A percentile compares a stretch with the other conserved stretches of the same genome.
Evolutionary conservation across 2,113 vertebrate species (phyloP).

Genomic region (Apteryx owenii): DNA sequence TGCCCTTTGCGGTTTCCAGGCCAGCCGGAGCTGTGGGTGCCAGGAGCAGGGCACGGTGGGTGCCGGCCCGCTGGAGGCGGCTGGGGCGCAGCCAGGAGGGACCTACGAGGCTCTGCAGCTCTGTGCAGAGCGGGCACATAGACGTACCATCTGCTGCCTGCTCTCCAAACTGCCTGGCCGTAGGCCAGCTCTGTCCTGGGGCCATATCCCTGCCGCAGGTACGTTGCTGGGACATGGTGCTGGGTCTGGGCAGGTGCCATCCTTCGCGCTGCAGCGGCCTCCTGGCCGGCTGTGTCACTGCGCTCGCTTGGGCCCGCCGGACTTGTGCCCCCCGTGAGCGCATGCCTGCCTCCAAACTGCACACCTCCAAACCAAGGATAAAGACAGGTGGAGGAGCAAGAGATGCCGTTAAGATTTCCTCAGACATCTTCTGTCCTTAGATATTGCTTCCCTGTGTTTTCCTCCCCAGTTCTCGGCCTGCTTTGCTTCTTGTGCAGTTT

Average conservation of each 20-base stretch:
- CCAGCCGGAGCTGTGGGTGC: background rate
- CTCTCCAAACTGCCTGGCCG: background rate
- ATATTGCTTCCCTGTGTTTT: background rate
- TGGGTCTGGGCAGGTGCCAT: background rate
- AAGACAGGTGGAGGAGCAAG: background rate
- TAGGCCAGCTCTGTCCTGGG: rapidly evolving
- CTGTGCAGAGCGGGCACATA: rapidly evolving
- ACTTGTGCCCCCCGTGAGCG: background rate
- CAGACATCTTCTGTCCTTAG: background rate
- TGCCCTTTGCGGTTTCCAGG: background rate
- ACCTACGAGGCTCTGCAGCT: background rate
- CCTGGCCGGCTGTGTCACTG: background rate
- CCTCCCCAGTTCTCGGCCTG: background rate
- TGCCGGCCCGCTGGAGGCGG: background rate
- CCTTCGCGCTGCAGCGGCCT: background rate
- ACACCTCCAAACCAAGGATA: background rate
- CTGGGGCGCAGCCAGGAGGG: background rate
- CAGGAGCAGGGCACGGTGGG: background rate
- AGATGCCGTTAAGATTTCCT: background rate
- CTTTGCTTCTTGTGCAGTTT: background rate
- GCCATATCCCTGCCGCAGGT: background rate
- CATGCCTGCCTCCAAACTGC: background rate
- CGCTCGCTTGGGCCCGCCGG: background rate
- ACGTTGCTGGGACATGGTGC: background rate
- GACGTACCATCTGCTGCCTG: background rate